These are phyloP conservation scores for Loripinus fragilis DNA, from an alignment of 2,888 invertebrate genomes.

Conservation along the genomic window DNA sequence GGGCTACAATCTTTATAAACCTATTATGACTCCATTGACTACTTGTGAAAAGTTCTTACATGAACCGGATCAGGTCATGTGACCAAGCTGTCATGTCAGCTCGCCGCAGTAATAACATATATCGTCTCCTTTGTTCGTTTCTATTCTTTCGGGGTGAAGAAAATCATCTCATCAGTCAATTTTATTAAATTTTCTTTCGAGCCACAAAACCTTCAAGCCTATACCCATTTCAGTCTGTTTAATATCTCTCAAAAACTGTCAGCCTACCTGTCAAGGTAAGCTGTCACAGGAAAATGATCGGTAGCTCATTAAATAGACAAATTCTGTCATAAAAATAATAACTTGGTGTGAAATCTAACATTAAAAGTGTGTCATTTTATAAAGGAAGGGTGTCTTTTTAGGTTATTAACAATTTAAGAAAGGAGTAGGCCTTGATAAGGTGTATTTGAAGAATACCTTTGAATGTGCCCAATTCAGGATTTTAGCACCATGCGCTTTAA, in stretches of 20 bases:
- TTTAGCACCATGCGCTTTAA: too few relatives aligned
- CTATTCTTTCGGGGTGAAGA: conserved; percentile 8
- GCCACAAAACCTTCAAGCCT: conserved; percentile 13
- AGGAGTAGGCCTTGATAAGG: too few relatives aligned
- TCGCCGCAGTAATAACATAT: neutral
- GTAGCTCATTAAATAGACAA: conserved; percentile 1
- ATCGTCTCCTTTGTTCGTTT: neutral
- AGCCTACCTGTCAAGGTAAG: conserved; percentile 1
- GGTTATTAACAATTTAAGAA: too few relatives aligned
- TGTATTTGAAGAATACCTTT: too few relatives aligned
- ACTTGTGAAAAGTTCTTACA: conserved; percentile 49
- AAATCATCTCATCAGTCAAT: conserved; percentile 8
- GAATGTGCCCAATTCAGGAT: too few relatives aligned
- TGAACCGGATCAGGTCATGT: conserved; percentile 29
- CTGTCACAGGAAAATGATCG: neutral
- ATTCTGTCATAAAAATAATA: conserved; percentile 3
- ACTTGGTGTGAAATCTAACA: neutral
- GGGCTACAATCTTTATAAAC: conserved; percentile 55
- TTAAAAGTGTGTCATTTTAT: neutral
- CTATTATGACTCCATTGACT: conserved; percentile 56
- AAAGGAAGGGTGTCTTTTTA: too few relatives aligned
- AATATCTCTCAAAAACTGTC: conserved; percentile 12
- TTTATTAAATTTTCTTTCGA: conserved; percentile 19
- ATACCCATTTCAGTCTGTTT: conserved; percentile 7
- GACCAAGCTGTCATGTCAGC: conserved; percentile 14